Percentiles rank a stretch among this genome's conserved stretches.
Evolutionary conservation across 2,797 vertebrate genomes (phyloP).

Genomic region (Pseudochaenichthys georgianus): DNA sequence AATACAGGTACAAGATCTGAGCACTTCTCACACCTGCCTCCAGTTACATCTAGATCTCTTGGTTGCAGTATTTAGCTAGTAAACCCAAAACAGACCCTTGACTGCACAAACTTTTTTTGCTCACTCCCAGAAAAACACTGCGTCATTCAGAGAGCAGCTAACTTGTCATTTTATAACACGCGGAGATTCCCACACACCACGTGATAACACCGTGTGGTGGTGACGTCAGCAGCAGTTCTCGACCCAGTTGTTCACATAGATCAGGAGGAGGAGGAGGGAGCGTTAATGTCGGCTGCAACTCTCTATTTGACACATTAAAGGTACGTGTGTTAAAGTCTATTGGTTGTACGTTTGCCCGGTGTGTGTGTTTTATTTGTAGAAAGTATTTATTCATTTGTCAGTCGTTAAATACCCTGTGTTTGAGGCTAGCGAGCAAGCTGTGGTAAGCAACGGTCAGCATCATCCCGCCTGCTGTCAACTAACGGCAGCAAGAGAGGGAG

Average conservation of each 20-base stretch:
- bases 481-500: background rate
- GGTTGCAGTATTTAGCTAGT: background rate
- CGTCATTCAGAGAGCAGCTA: background rate
- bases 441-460: slow-evolving; percentile 25
- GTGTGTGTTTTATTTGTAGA: too few relatives aligned
- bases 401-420: background rate
- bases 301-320: slow-evolving; percentile 25
- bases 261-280: slow-evolving; percentile 19
- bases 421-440: background rate
- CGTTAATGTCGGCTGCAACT: background rate
- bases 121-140: background rate
- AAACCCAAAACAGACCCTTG: background rate
- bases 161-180: background rate
- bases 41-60: slow-evolving; percentile 16
- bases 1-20: too few relatives aligned
- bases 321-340: slow-evolving; percentile 10
- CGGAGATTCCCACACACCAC: slow-evolving; percentile 56
- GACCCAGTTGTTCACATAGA: slow-evolving; percentile 22
- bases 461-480: background rate
- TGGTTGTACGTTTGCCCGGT: rapidly evolving
- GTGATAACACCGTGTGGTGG: slow-evolving; percentile 44
- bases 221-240: slow-evolving; percentile 44
- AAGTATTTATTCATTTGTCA: background rate
- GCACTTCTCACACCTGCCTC: background rate
- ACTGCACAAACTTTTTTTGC: background rate